phyloP scores from a whole-genome alignment of 1,140 invertebrate species.

The Cataglyphis hispanica region DNA sequence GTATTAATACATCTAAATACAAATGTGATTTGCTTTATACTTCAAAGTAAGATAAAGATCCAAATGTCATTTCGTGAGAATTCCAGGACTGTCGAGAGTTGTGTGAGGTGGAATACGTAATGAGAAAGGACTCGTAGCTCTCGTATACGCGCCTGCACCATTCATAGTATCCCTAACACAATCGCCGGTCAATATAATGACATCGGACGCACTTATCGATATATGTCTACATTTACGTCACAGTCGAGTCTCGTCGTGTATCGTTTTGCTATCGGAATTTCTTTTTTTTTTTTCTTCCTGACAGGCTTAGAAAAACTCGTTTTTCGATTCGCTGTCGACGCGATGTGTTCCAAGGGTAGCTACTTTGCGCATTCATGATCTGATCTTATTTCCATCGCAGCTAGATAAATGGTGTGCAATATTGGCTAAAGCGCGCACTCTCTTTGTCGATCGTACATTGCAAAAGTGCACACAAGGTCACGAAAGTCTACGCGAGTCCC shows the following conservation, averaged over 20 bases:
- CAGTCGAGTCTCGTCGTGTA: constrained; percentile 32
- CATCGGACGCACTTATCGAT: constrained; percentile 30
- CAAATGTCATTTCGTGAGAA: not conserved
- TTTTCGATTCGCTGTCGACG: constrained; percentile 55
- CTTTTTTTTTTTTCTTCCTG: constrained; percentile 33
- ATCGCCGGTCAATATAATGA: not conserved
- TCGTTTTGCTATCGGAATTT: constrained; percentile 52
- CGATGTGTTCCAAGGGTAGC: constrained; percentile 78
- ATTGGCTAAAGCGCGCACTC: constrained; percentile 6
- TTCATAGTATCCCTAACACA: constrained; percentile 14
- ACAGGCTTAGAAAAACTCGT: constrained; percentile 74
- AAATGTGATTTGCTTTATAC: not conserved
- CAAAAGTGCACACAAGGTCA: constrained; percentile 55
- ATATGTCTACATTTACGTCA: not conserved
- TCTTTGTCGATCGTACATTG: constrained; percentile 28
- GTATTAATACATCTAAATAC: not conserved
- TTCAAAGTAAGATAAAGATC: not conserved
- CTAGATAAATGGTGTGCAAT: constrained; percentile 49
- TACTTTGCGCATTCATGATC: constrained; percentile 68
- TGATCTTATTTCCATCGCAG: constrained; percentile 71
- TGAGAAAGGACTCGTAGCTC: constrained; percentile 19
- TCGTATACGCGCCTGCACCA: not conserved
- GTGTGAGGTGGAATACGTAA: not conserved
- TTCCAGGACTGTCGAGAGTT: not conserved
- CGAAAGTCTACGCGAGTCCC: not conserved